phyloP scores from a whole-genome alignment of 1,140 invertebrate genomes.

The Listronotus bonariensis region DNA sequence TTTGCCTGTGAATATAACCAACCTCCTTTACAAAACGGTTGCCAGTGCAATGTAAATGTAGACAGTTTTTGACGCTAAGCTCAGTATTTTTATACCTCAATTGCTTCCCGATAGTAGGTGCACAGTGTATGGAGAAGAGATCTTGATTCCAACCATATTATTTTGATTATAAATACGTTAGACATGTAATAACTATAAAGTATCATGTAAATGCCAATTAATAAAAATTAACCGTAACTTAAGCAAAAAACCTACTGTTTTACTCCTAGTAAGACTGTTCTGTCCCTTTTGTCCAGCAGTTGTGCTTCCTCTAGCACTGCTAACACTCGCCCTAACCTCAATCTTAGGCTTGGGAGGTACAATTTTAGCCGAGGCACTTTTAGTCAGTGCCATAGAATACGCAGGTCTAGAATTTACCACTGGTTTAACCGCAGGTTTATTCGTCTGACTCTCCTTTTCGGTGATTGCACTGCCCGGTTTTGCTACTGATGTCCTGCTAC shows the following conservation, averaged over 20 bases:
- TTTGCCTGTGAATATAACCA: no score
- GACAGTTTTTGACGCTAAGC: no score
- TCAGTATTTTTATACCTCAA: no score
- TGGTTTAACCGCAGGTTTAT: slow-evolving; percentile 38
- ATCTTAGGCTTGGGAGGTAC: slow-evolving; percentile 58
- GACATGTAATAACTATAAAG: no score
- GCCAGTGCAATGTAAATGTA: no score
- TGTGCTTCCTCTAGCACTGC: neutral
- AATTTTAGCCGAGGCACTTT: slow-evolving; percentile 48
- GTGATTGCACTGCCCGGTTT: slow-evolving; percentile 23
- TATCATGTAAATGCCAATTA: no score
- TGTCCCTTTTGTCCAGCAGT: neutral
- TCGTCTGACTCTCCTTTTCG: neutral
- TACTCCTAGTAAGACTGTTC: slow-evolving; percentile 57
- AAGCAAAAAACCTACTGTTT: slow-evolving; percentile 55
- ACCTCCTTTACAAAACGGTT: no score
- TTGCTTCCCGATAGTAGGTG: no score
- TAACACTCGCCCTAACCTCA: slow-evolving; percentile 41
- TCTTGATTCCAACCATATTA: no score
- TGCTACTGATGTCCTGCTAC: neutral
- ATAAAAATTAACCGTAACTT: no score
- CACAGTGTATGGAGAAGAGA: no score
- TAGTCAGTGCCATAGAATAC: slow-evolving; percentile 58
- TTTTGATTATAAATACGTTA: no score
- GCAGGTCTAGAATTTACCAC: slow-evolving; percentile 51